phyloP scores from a whole-genome alignment of 2,797 vertebrate species.

The Sphenodon punctatus region DNA sequence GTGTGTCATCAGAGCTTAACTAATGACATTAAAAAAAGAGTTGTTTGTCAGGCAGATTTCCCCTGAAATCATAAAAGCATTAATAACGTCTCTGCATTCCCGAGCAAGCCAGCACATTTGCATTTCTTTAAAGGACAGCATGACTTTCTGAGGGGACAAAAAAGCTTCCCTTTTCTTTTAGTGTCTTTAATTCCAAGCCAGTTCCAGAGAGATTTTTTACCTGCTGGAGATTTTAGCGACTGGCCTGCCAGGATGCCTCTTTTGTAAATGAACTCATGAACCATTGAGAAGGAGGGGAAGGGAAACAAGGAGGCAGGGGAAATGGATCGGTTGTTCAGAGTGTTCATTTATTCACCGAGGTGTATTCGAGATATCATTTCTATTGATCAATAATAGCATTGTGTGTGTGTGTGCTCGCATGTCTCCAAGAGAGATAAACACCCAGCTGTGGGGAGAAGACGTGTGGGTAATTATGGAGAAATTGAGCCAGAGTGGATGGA shows the following conservation, averaged over 20 bases:
- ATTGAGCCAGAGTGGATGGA: background rate
- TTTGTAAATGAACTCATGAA: background rate
- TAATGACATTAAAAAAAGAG: slow-evolving; percentile 8
- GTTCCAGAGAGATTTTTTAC: background rate
- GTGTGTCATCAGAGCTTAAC: slow-evolving; percentile 11
- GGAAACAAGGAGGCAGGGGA: background rate
- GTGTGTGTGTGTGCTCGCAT: background rate
- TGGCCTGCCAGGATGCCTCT: background rate
- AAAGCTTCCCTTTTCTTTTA: background rate
- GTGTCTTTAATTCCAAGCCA: background rate
- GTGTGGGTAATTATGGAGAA: background rate
- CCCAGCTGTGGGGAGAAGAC: background rate
- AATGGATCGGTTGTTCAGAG: background rate
- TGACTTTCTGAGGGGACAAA: background rate
- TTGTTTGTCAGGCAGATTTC: slow-evolving; percentile 17
- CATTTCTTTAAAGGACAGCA: background rate
- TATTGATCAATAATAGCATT: background rate
- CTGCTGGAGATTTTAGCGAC: background rate
- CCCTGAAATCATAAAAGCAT: background rate
- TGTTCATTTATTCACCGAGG: background rate
- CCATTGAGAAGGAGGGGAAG: too few species aligned
- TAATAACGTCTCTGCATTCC: background rate
- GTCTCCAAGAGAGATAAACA: background rate
- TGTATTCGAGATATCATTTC: background rate
- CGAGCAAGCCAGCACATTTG: background rate